Evolutionary conservation across 2,888 invertebrate species (phyloP), one percentile per base, ranked within the genome.

Genomic region (Diadromus collaris): DNA sequence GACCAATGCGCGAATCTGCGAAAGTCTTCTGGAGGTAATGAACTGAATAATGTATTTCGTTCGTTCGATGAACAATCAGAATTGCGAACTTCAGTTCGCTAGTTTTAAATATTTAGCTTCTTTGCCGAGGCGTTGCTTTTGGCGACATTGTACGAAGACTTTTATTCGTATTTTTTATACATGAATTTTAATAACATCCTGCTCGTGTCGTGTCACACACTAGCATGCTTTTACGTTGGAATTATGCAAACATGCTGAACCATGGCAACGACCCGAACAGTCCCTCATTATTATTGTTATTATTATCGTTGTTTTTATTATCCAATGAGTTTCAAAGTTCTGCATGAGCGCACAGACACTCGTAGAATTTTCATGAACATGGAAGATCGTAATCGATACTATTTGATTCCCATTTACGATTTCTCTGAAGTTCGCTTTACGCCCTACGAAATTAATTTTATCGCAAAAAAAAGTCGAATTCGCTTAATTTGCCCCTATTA

Each of bases 1-100:
- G 34, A 70, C n/a, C 21, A 46, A 24, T 32, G 32, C 10, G 19
- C 21, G 21, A 48, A 48, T 48, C 34, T 6, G 2, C 56, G n/a
- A 21, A 21, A 38, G 34, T 24, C 29, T 32, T 41, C 21, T 24
- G 24, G 21, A 60, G 70, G 70, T 70, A 69, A 70, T 9, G 38
- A 34, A 56, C 21, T 13, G 41, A 29, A 19, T 9, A 0, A 3
- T 56, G 19, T n/a, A 5, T 2, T 16, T 44, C n/a, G 21, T 16
- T 19, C 27, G 27, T 34, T 38, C 32, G 16, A 32, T 13, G 1
- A 16, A n/a, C 4, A 34, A 51, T 2, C 38, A 41, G 54, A 24
- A 41, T n/a, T 27, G 16, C n/a, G n/a, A 51, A 51, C 27, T 24
- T 3, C 13, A 19, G 16, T 1, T 61, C 27, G 19, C 16, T 9